These are phyloP conservation scores for Darevskia nairensis DNA, from an alignment of 2,797 vertebrate species.

Conservation along the genomic window DNA sequence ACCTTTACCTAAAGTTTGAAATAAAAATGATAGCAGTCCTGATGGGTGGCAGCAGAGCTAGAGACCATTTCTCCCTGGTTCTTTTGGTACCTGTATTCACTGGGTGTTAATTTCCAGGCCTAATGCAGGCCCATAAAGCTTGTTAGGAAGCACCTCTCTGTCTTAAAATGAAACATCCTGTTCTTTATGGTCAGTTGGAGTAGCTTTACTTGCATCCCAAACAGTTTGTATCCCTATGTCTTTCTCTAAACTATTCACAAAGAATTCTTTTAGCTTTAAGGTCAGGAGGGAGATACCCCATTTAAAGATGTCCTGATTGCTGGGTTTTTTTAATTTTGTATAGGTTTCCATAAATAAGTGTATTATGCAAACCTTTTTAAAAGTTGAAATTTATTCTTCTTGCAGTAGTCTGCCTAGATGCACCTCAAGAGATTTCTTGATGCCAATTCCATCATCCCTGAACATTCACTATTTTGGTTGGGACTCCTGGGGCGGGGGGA, in stretches of 20 bases:
- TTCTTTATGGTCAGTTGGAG: neutral
- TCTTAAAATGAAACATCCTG: neutral
- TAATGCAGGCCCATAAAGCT: neutral
- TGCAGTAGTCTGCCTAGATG: neutral
- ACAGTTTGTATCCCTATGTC: neutral
- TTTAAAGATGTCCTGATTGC: neutral
- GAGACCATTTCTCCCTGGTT: neutral
- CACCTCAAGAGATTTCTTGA: no score
- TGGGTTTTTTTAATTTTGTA: neutral
- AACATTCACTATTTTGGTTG: no score
- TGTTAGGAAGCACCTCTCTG: neutral
- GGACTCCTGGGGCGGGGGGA: no score
- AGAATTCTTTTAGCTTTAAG: neutral
- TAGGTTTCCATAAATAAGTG: neutral
- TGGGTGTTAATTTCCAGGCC: neutral
- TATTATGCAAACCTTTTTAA: neutral
- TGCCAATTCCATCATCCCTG: no score
- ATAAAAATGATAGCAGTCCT: neutral
- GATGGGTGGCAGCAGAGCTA: neutral
- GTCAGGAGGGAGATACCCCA: no score
- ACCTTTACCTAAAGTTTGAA: neutral
- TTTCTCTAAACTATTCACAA: neutral
- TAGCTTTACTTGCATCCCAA: neutral
- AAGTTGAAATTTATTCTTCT: neutral
- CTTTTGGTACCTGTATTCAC: neutral